Evolutionary conservation across 2,113 vertebrate species (phyloP).

Genomic region (Paramormyrops kingsleyae): DNA sequence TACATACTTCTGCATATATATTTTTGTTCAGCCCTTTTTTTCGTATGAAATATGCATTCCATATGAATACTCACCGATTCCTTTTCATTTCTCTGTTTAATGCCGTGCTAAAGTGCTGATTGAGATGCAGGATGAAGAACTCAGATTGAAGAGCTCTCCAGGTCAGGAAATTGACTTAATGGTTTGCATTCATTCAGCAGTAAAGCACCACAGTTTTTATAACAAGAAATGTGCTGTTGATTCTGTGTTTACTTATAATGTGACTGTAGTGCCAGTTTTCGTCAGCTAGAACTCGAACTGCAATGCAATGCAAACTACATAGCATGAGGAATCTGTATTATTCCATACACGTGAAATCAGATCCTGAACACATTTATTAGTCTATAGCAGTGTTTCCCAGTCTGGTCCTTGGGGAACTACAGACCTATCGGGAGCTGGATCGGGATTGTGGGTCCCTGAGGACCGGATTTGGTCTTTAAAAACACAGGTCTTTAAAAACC

Average conservation of each 20-base stretch:
- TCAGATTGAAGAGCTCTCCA: constrained; percentile 61
- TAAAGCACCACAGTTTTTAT: background rate
- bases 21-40: background rate
- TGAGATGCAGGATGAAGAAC: constrained; percentile 67
- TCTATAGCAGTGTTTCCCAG: background rate
- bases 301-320: background rate
- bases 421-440: background rate
- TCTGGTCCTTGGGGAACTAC: background rate
- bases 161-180: constrained; percentile 49
- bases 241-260: background rate
- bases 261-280: background rate
- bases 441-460: background rate
- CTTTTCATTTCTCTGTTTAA: constrained; percentile 53
- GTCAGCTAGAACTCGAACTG: background rate
- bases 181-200: background rate
- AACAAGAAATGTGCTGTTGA: background rate
- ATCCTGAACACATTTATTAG: background rate
- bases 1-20: constrained; percentile 21
- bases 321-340: background rate
- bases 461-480: too few species aligned
- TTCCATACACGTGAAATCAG: background rate
- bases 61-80: constrained; percentile 45
- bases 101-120: constrained; percentile 63
- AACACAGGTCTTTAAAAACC: background rate
- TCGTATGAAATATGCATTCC: background rate